Base-by-base conservation (phyloP, 2,888 invertebrate genomes). In the Conomelus anceps region DNA sequence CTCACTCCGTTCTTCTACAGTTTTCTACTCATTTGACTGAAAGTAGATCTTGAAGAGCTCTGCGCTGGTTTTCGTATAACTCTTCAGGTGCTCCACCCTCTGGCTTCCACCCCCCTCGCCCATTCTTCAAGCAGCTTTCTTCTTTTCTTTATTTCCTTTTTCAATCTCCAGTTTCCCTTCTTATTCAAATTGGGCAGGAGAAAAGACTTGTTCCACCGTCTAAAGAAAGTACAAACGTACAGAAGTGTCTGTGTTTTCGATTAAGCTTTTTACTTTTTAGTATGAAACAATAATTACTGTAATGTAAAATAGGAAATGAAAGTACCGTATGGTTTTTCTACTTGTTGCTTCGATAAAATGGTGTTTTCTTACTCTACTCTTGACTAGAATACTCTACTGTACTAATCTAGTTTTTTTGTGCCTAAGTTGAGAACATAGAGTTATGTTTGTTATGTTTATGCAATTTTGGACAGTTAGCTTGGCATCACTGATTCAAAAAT, bases 131-230 rank as follows among this genome's bases (percentile, higher is more conserved):
- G 63, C 63, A 63, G 63, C 63, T 63, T n/a, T 63, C n/a, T 63
- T n/a, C 41, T 86, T 63, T 89, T 88, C 84, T 84, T 89, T 89
- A 89, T 88, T 88, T 85, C 87, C n/a, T 41, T 86, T 86, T 23
- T 22, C 26, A 87, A 41, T 88, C 89, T 23, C 34, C 87, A 89
- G 89, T 88, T 88, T 88, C 85, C 26, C 88, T 88, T 89, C 89
- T 41, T 89, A 29, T 85, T 26, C 23, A 88, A 22, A 88, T 23
- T 88, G 41, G 88, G 41, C 23, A 63, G 88, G 23, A 63, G 89
- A 86, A 63, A 63, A 13, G 63, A 63, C 63, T 63, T 41, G 41
- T 41, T 6, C 17, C 41, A n/a, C n/a, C n/a, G n/a, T 41, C n/a
- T 20, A 63, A 63, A 63, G 63, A 63, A 63, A 63, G 63, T 63